phyloP scores from a whole-genome alignment of 2,113 vertebrate genomes.

The Arizona elegans region DNA sequence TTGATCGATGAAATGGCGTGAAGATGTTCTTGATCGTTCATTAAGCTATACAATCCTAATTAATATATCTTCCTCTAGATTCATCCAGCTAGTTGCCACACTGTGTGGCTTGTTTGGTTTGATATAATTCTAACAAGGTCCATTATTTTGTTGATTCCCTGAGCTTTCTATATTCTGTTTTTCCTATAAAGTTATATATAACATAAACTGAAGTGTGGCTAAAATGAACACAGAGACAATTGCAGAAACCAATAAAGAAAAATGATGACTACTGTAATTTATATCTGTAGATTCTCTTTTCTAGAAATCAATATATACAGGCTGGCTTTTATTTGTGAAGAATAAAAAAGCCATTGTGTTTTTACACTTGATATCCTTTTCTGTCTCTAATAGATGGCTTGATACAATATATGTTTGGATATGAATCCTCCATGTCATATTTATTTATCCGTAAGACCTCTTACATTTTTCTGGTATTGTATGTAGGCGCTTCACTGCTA shows the following conservation, averaged over 20 bases:
- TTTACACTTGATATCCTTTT: neutral
- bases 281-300: neutral
- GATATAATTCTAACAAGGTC: constrained; percentile 3
- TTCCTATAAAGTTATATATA: neutral
- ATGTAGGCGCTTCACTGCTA: neutral
- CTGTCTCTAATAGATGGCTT: neutral
- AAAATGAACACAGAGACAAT: neutral
- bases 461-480: neutral
- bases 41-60: constrained; percentile 14
- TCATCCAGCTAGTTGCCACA: constrained; percentile 25
- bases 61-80: neutral
- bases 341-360: neutral
- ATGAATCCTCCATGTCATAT: neutral
- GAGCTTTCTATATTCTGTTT: neutral
- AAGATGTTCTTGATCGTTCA: constrained; percentile 22
- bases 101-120: neutral
- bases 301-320: neutral
- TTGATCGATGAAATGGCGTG: neutral
- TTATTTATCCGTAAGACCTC: neutral
- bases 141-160: neutral
- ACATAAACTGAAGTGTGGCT: neutral
- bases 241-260: neutral
- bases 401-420: neutral
- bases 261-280: neutral
- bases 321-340: neutral